Conservation (phyloP, 2,113 vertebrate genomes). For the Cercocebus atys region DNA sequence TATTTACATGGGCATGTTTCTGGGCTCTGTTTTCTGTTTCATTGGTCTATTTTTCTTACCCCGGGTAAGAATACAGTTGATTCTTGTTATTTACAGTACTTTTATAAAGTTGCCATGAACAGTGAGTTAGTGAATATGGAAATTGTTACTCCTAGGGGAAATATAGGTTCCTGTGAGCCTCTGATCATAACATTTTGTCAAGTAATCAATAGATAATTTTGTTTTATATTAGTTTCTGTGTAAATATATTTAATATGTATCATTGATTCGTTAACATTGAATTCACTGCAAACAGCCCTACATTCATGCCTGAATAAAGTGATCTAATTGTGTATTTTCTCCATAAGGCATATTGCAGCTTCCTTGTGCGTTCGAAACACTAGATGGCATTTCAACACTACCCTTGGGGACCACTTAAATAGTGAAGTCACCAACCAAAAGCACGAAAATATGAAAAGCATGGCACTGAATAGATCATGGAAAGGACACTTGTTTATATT, state of each 20-base stretch:
- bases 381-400: neutral
- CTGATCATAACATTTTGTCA: neutral
- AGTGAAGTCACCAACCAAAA: neutral
- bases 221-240: neutral
- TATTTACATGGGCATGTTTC: neutral
- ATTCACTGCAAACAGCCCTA: neutral
- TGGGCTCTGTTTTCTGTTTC: neutral
- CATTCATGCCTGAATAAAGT: neutral
- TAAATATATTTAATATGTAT: neutral
- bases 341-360: neutral
- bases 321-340: neutral
- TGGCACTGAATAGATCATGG: neutral
- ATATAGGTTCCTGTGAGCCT: neutral
- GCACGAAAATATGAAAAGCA: neutral
- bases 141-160: neutral
- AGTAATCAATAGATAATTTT: neutral
- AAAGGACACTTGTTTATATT: neutral
- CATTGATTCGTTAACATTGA: neutral
- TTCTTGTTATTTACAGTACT: neutral
- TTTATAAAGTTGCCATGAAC: neutral
- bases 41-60: neutral
- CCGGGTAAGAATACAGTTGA: neutral
- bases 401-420: neutral
- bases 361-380: neutral
- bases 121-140: neutral